Evolutionary conservation across 2,888 invertebrate genomes (phyloP), one percentile per base, ranked within the genome.

Genomic region (Pseudanteris insignis): DNA sequence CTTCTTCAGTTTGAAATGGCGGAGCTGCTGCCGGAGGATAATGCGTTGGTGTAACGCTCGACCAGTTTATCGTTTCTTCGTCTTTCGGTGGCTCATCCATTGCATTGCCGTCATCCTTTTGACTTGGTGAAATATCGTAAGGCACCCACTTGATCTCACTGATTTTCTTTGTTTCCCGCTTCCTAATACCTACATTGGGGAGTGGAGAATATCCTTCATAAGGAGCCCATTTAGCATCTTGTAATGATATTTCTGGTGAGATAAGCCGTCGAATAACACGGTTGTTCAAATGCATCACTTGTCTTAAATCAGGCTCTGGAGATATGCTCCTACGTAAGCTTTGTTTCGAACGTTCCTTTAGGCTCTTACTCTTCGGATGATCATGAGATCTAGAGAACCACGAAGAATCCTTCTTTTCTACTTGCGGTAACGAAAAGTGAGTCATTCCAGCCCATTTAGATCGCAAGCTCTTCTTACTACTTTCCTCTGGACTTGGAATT

Each of bases 81-180:
- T 67, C 72, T 26, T 66, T 51, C 0, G 2, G 3, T 2, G 50
- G 36, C 18, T 48, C 44, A 1, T 36, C 24, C 2, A 50, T 58
- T 1, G 46, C 37, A 0, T 37, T 48, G 5, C 38, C n/a, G 3
- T 38, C 43, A 1, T 53, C 53, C 13, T 53, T 43, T 18, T 21
- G 47, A 5, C 54, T 54, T 1, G 65, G 65, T 1, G 65, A 63
- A n/a, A 64, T 70, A 14, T 76, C 76, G 64, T 73, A 78, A 1
- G 79, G 78, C 0, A 69, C 70, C 79, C 79, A 78, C 18, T 73
- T 71, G 51, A 78, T 77, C 43, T 79, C 78, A 50, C 74, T 74
- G 30, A 79, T 70, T 30, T 48, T 61, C 53, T 76, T 78, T 6
- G 73, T 70, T 28, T 79, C 78, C 4, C 79, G 71, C 40, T 75